phyloP scores from a whole-genome alignment of 2,797 vertebrate species.

The Glyptemys insculpta region DNA sequence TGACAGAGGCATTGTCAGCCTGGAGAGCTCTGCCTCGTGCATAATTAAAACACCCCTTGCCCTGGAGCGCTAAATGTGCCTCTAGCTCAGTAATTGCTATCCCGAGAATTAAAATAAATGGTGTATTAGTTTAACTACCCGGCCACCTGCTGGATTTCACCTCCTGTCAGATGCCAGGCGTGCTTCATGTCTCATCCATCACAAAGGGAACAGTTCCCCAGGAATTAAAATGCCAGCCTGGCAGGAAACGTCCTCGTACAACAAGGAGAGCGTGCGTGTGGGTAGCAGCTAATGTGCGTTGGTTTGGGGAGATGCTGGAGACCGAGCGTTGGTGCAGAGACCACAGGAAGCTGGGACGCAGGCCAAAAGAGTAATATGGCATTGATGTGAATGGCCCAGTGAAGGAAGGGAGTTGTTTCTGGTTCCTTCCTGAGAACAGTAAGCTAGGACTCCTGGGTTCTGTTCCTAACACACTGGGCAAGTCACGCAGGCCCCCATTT shows the following conservation, averaged over 20 bases:
- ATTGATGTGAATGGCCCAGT: not conserved
- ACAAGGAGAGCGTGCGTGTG: too few species aligned
- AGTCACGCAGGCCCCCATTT: not conserved
- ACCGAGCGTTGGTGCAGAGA: not conserved
- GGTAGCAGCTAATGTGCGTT: too few species aligned
- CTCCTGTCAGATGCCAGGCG: not conserved
- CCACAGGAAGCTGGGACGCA: not conserved
- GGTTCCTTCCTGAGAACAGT: not conserved
- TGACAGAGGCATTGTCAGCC: not conserved
- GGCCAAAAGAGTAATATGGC: not conserved
- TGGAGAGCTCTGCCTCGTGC: not conserved
- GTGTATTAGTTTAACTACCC: not conserved
- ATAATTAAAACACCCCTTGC: not conserved
- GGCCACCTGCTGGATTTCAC: not conserved
- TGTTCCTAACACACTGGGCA: not conserved
- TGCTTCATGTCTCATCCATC: not conserved
- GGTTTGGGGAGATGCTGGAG: not conserved
- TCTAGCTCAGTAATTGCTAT: not conserved
- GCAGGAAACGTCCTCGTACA: not conserved
- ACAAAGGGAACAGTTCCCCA: not conserved
- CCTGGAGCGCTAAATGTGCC: not conserved
- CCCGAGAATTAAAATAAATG: not conserved
- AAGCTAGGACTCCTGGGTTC: not conserved
- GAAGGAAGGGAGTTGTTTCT: not conserved
- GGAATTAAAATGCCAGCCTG: not conserved